phyloP scores from a whole-genome alignment of 2,797 vertebrate genomes.

The Falco columbarius region DNA sequence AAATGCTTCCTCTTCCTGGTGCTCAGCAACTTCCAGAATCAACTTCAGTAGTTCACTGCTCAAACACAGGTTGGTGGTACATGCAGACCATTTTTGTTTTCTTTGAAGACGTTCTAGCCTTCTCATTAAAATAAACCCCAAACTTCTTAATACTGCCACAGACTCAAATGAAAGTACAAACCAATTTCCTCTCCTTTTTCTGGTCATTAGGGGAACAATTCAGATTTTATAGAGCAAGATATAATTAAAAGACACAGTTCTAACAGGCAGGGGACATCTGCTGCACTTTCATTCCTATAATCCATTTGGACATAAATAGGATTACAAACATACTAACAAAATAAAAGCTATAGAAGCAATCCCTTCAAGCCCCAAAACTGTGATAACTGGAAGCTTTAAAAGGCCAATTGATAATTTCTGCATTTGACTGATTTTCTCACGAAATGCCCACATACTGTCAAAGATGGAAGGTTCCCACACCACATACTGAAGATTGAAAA shows the following conservation, averaged over 20 bases:
- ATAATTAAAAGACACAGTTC: neutral
- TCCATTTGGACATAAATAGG: conserved; percentile 52
- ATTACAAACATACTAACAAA: conserved; percentile 56
- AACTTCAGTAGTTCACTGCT: neutral
- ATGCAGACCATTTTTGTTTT: neutral
- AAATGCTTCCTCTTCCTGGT: conserved; percentile 1
- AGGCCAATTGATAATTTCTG: neutral
- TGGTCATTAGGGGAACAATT: neutral
- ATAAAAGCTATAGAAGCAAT: conserved; percentile 38
- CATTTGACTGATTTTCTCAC: neutral
- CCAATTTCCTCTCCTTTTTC: neutral
- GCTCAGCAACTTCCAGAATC: conserved; percentile 15
- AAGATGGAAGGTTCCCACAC: neutral
- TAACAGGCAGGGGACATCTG: conserved; percentile 28
- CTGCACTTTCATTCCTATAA: conserved; percentile 64
- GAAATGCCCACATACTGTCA: rapidly evolving
- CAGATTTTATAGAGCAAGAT: neutral
- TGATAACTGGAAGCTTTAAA: neutral
- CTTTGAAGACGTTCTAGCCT: neutral
- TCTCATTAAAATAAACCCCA: neutral
- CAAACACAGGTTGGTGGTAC: neutral
- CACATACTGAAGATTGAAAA: neutral
- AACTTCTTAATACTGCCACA: neutral
- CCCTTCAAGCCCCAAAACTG: neutral
- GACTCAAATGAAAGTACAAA: neutral